Base-by-base conservation (phyloP, 2,113 vertebrate species). In the Gnathonemus echidnorhynchus region DNA sequence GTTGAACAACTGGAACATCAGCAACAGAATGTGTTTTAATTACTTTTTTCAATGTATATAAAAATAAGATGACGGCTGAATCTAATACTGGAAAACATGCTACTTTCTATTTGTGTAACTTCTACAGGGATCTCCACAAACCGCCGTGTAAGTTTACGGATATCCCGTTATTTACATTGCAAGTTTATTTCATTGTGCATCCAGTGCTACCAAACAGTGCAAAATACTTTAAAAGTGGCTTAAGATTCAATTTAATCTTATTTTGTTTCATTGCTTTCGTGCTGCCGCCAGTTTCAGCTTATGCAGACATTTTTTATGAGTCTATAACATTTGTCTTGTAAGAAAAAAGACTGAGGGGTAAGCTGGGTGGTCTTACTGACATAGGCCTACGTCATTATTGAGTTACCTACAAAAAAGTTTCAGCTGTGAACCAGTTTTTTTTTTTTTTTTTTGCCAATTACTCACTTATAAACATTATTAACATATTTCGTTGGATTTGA, bases 51-150 rank as follows among this genome's bases (percentile, higher is more conserved):
- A 80, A 80, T 19, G 35, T 42, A 39, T 42, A 42, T 42, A 80
- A 80, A 66, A 85, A n/a, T 85, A 85, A 85, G 5, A 45, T 24
- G 39, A 46, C 42, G 83, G 21, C 45, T 45, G 42, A 85, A 48
- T 85, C 45, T 46, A 85, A 85, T 85, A 85, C 83, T 85, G 83
- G 45, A 85, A 84, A 85, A 85, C 83, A 85, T 46, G 35, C 83
- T 48, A 85, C 21, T 7, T 21, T 48, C 17, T n/a, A 48, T 48
- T 48, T 48, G 15, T 42, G 39, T 85, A 85, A 85, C 46, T 45
- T 48, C 19, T 21, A 24, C 83, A 85, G 10, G 83, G 39, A 85
- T 24, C 45, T 45, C 45, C 21, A 9, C 19, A n/a, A 48, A 85
- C 10, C 83, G 17, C 45, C 10, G 21, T 24, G 45, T 10, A 45